phyloP scores from a whole-genome alignment of 1,140 invertebrate genomes.

The Drosophila nigromelanica region DNA sequence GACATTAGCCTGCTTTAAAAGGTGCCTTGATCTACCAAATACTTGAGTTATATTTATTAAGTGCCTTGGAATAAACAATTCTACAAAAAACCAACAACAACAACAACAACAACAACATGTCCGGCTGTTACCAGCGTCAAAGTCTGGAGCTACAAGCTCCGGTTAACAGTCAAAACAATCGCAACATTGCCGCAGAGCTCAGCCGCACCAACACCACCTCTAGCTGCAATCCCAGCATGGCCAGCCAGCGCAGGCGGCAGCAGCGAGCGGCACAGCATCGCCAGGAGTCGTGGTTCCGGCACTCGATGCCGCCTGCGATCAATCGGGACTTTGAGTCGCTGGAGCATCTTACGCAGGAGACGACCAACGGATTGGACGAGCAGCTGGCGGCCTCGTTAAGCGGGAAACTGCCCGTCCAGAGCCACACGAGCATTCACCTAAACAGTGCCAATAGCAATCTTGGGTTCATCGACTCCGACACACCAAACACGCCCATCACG shows the following conservation, averaged over 20 bases:
- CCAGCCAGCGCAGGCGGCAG: conserved; percentile 60
- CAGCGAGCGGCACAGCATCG: conserved; percentile 62
- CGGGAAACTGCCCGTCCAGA: conserved; percentile 36
- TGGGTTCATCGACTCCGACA: conserved; percentile 79
- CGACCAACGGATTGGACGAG: conserved; percentile 66
- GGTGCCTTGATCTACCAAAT: conserved; percentile 53
- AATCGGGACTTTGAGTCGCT: conserved; percentile 74
- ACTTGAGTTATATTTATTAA: conserved; percentile 28
- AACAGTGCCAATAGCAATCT: conserved; percentile 81
- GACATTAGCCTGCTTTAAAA: conserved; percentile 2
- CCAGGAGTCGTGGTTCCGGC: conserved; percentile 78
- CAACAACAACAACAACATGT: conserved; percentile 46
- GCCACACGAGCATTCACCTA: conserved; percentile 70
- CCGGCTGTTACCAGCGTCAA: conserved; percentile 55
- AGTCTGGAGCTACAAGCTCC: conserved; percentile 62
- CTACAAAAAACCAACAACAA: conserved; percentile 8
- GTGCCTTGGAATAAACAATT: conserved; percentile 50
- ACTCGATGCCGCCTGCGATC: conserved; percentile 76
- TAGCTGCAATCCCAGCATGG: conserved; percentile 7
- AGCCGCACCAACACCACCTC: conserved; percentile 34
- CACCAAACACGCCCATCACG: conserved; percentile 68
- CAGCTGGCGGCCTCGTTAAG: conserved; percentile 71
- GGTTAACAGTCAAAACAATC: not conserved
- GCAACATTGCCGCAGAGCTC: conserved; percentile 26
- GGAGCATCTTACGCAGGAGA: conserved; percentile 62